Conservation (phyloP, 2,888 invertebrate genomes). For the Nomada goodeniana region DNA sequence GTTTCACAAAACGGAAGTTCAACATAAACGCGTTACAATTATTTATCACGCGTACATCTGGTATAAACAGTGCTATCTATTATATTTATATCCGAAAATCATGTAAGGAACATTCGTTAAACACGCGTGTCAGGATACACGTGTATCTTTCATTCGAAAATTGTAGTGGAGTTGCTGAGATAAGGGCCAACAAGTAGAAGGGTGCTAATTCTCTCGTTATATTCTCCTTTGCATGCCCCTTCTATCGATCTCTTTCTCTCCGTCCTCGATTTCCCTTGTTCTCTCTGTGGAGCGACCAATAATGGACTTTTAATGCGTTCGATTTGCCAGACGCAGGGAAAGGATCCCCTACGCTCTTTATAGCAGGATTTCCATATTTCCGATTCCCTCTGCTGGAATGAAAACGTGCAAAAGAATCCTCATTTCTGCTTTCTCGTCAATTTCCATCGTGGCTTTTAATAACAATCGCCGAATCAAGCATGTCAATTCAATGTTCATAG, state of each 20-base stretch:
- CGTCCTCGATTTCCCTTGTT: conserved; percentile 36
- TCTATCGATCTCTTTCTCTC: conserved; percentile 35
- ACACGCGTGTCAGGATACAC: neutral
- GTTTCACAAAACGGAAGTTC: neutral
- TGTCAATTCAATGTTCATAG: neutral
- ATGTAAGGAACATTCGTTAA: neutral
- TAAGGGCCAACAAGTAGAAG: conserved; percentile 64
- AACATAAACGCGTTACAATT: neutral
- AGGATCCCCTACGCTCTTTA: conserved; percentile 51
- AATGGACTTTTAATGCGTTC: conserved; percentile 75
- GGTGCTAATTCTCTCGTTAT: conserved; percentile 56
- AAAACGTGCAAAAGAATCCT: conserved; percentile 7
- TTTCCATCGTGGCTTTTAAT: conserved; percentile 12
- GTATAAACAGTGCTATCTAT: neutral
- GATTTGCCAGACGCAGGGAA: conserved; percentile 67
- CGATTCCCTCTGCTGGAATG: conserved; percentile 28
- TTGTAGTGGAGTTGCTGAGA: conserved; percentile 44
- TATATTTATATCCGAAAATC: neutral
- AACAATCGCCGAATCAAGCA: neutral
- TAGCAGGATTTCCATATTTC: conserved; percentile 70
- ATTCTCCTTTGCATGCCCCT: conserved; percentile 53
- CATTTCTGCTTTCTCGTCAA: neutral
- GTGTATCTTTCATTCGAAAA: conserved; percentile 9
- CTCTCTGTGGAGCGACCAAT: conserved; percentile 58
- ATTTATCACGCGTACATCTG: neutral